phyloP scores from a whole-genome alignment of 2,113 vertebrate genomes.

The Empidonax alnorum region DNA sequence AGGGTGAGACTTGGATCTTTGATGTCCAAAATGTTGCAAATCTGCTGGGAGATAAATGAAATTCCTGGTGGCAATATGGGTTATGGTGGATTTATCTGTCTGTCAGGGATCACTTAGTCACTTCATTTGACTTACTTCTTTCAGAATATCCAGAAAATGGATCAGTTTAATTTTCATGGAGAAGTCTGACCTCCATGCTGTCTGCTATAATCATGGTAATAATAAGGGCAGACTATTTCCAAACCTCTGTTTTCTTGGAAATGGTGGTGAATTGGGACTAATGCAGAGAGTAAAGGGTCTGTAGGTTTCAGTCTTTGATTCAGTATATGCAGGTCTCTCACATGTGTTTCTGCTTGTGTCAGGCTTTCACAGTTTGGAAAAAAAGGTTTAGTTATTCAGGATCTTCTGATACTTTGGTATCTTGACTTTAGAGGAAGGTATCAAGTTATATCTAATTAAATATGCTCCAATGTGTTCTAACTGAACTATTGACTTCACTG shows the following conservation, averaged over 20 bases:
- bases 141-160: neutral
- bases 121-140: neutral
- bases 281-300: neutral
- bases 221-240: neutral
- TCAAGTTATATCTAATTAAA: conserved; percentile 15
- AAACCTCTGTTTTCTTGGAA: neutral
- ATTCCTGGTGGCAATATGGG: neutral
- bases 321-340: rapidly evolving
- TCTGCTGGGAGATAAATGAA: neutral
- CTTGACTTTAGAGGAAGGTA: neutral
- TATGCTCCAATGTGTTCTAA: neutral
- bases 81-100: neutral
- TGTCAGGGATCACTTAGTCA: neutral
- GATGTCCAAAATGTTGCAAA: neutral
- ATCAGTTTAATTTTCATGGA: neutral
- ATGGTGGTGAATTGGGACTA: neutral
- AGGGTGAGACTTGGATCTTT: neutral
- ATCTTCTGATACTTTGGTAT: neutral
- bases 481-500: neutral
- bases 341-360: neutral
- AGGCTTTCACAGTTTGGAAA: neutral
- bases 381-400: neutral
- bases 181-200: neutral
- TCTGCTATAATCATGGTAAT: neutral
- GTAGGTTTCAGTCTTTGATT: neutral